Conservation (phyloP, 1,140 invertebrate species). For the Cotesia glomerata region DNA sequence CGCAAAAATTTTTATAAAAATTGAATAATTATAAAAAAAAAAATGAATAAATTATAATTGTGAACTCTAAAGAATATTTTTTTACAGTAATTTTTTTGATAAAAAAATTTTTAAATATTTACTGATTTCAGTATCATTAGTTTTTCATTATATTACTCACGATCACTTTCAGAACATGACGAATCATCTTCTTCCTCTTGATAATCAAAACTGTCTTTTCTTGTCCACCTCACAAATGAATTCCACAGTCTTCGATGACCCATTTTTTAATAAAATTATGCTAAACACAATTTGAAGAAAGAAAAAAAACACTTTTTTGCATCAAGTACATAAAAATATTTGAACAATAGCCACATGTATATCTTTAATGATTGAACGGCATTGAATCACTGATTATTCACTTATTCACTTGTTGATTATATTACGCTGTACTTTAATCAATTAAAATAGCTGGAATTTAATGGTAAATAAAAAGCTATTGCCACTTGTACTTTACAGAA, state of each 20-base stretch:
- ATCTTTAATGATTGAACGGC: too few relatives aligned
- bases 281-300: not conserved
- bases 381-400: too few relatives aligned
- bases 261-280: slow-evolving; percentile 43
- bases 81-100: too few relatives aligned
- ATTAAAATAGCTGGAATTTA: too few relatives aligned
- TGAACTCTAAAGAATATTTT: too few relatives aligned
- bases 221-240: slow-evolving; percentile 56
- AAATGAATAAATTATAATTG: too few relatives aligned
- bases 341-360: not conserved
- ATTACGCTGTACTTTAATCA: too few relatives aligned
- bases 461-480: not conserved
- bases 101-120: too few relatives aligned
- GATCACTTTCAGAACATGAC: slow-evolving; percentile 36
- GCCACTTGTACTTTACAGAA: not conserved
- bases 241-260: slow-evolving; percentile 60
- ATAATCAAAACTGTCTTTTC: slow-evolving; percentile 47
- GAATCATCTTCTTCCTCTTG: slow-evolving; percentile 41
- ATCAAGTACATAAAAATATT: not conserved
- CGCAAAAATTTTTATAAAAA: too few relatives aligned
- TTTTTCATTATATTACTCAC: slow-evolving; percentile 41
- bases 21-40: too few relatives aligned
- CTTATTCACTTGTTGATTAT: too few relatives aligned
- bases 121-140: too few relatives aligned
- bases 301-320: not conserved